phyloP scores from a whole-genome alignment of 2,113 vertebrate species.

The Melanotaenia duboulayi region DNA sequence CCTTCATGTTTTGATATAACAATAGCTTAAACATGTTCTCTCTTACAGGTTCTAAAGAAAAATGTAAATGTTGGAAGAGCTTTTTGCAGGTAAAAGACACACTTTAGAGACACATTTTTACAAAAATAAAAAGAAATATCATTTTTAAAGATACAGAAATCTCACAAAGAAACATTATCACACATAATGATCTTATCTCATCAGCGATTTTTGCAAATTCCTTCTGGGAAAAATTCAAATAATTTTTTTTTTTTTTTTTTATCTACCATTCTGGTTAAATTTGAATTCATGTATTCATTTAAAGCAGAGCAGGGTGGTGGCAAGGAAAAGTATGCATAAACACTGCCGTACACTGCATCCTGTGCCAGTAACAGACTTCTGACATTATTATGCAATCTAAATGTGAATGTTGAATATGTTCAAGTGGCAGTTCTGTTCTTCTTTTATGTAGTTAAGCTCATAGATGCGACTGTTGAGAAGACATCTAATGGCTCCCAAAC shows the following conservation, averaged over 20 bases:
- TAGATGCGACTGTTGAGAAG: constrained; percentile 38
- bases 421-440: constrained; percentile 43
- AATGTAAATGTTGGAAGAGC: not conserved
- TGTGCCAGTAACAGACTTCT: constrained; percentile 74
- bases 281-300: constrained; percentile 17
- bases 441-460: constrained; percentile 35
- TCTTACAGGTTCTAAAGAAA: not conserved
- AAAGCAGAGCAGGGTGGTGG: constrained; percentile 54
- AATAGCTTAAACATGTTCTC: not conserved
- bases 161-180: not conserved
- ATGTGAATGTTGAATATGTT: constrained; percentile 67
- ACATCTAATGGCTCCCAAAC: constrained; percentile 27
- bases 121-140: not conserved
- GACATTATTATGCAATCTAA: constrained; percentile 78
- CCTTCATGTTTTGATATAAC: not conserved
- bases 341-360: constrained; percentile 75
- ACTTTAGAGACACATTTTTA: not conserved
- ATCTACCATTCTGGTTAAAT: constrained; percentile 19
- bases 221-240: no score
- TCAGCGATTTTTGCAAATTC: no score
- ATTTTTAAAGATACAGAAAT: not conserved
- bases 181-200: not conserved
- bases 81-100: not conserved
- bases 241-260: not conserved
- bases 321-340: constrained; percentile 58